Percentiles rank a stretch among this genome's conserved stretches.
phyloP scores from a whole-genome alignment of 2,888 invertebrate species.

The Oscheius sp. region DNA sequence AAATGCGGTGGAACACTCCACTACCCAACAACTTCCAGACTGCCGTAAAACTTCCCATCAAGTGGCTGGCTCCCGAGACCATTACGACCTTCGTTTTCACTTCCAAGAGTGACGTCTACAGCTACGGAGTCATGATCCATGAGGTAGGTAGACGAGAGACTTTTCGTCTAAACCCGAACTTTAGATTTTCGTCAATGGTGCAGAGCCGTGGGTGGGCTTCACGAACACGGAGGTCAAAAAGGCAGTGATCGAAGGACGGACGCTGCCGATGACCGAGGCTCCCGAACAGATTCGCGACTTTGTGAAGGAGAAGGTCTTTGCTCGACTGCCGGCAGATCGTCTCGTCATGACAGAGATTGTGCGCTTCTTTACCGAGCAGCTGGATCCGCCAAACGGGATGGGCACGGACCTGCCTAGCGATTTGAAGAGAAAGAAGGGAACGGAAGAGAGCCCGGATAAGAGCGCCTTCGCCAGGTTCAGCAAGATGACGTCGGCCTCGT shows the following conservation, averaged over 20 bases:
- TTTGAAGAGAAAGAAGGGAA: too few relatives aligned
- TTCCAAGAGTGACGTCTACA: slow-evolving; percentile 47
- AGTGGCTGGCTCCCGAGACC: slow-evolving; percentile 50
- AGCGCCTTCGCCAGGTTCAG: too few relatives aligned
- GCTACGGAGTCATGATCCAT: slow-evolving; percentile 53
- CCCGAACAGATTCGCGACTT: slow-evolving; percentile 36
- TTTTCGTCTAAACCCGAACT: too few relatives aligned
- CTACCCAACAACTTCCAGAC: not conserved
- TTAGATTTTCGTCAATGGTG: slow-evolving; percentile 45
- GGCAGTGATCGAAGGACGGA: slow-evolving; percentile 40
- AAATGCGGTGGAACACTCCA: too few relatives aligned
- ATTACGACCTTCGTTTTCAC: slow-evolving; percentile 41
- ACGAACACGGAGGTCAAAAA: slow-evolving; percentile 45
- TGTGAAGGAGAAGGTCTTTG: too few relatives aligned
- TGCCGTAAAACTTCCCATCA: slow-evolving; percentile 47
- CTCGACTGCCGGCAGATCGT: too few relatives aligned
- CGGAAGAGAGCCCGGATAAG: too few relatives aligned
- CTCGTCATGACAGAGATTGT: too few relatives aligned
- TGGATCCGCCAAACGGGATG: too few relatives aligned
- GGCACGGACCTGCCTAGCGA: too few relatives aligned
- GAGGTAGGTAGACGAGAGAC: slow-evolving; percentile 13
- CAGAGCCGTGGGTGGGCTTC: slow-evolving; percentile 50
- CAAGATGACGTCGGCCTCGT: too few relatives aligned
- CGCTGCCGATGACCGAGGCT: slow-evolving; percentile 40
- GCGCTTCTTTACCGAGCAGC: too few relatives aligned